phyloP scores from a whole-genome alignment of 1,140 invertebrate genomes.

The Aphaenogaster rudis region DNA sequence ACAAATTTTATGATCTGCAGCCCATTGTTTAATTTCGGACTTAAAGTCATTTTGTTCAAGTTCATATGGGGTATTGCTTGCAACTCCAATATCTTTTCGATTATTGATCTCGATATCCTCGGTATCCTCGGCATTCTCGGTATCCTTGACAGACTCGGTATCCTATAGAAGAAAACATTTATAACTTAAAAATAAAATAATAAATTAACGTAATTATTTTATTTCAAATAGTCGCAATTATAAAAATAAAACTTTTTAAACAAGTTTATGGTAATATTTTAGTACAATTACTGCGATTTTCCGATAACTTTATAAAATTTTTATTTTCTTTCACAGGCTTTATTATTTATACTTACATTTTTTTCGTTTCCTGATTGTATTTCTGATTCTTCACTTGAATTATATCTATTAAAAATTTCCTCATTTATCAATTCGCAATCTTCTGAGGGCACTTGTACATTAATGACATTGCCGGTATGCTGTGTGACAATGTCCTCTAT shows the following conservation, averaged over 20 bases:
- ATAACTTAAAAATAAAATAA: too few relatives aligned
- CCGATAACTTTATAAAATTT: neutral
- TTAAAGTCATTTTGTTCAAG: neutral
- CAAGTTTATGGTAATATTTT: neutral
- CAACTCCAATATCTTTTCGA: too few relatives aligned
- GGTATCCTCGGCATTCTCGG: too few relatives aligned
- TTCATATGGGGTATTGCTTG: too few relatives aligned
- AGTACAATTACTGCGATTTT: neutral
- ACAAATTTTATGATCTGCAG: neutral
- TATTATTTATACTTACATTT: neutral
- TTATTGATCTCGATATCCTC: too few relatives aligned
- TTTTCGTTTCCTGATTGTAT: neutral
- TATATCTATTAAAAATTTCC: neutral
- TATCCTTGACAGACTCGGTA: too few relatives aligned
- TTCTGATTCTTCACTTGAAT: neutral
- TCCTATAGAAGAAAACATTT: too few relatives aligned
- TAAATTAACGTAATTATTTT: too few relatives aligned
- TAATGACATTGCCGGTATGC: neutral
- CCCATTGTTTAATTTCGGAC: constrained; percentile 1
- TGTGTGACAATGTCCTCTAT: neutral
- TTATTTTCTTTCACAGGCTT: neutral
- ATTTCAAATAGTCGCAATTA: too few relatives aligned
- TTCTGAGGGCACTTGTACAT: neutral
- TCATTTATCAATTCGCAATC: neutral
- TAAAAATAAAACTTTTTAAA: too few relatives aligned